Evolutionary conservation across 2,888 invertebrate species (phyloP).

Genomic region (Noctua comes): DNA sequence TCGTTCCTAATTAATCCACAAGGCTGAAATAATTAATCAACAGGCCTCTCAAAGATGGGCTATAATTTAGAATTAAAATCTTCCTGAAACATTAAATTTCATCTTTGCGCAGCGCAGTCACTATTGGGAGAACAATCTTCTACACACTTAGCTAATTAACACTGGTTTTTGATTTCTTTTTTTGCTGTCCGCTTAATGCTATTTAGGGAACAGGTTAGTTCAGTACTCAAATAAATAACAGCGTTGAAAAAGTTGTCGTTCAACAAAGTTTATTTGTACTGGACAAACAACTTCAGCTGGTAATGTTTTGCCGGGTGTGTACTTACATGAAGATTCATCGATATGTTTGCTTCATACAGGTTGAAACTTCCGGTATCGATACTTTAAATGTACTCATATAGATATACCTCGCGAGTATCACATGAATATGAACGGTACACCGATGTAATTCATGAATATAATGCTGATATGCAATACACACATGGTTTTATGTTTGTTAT

Average conservation of each 20-base stretch:
- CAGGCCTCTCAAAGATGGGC: neutral
- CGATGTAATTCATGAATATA: constrained; percentile 12
- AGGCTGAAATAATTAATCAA: neutral
- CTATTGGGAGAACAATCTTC: neutral
- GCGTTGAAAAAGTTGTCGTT: constrained; percentile 74
- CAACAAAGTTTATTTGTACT: constrained; percentile 74
- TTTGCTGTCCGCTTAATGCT: constrained; percentile 39
- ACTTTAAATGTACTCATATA: constrained; percentile 14
- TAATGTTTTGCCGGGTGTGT: constrained; percentile 60
- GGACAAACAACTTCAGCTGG: constrained; percentile 66
- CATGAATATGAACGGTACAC: constrained; percentile 26
- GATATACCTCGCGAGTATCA: neutral
- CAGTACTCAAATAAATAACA: constrained; percentile 52
- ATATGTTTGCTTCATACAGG: constrained; percentile 51
- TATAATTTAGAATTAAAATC: neutral
- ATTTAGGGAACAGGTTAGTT: constrained; percentile 57
- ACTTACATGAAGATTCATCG: constrained; percentile 52
- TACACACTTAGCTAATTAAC: constrained; percentile 12
- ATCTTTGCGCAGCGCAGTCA: neutral
- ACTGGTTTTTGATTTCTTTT: constrained; percentile 36
- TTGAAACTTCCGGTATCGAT: constrained; percentile 49
- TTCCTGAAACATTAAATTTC: neutral
- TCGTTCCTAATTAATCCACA: neutral
- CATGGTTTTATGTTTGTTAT: constrained; percentile 12
- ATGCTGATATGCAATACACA: constrained; percentile 11